Percentiles rank a stretch among this genome's conserved stretches.
phyloP scores from a whole-genome alignment of 2,113 vertebrate species.

The Thunnus maccoyii region DNA sequence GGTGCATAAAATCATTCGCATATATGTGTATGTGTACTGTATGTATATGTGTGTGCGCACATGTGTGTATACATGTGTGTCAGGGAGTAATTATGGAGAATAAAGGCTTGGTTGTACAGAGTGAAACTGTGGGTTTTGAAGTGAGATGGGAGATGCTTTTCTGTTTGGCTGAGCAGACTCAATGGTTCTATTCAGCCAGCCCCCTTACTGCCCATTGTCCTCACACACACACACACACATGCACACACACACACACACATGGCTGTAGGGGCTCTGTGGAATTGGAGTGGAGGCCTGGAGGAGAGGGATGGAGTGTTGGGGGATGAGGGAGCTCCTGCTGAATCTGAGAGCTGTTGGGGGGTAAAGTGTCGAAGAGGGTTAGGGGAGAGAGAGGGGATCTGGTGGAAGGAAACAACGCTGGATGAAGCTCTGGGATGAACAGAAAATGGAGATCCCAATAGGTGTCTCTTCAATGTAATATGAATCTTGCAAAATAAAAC shows the following conservation, averaged over 20 bases:
- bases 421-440: background rate
- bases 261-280: constrained; percentile 34
- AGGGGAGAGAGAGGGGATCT: constrained; percentile 6
- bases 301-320: constrained; percentile 37
- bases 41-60: constrained; percentile 16
- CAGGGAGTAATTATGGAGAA: constrained; percentile 81
- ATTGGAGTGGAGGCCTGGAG: constrained; percentile 53
- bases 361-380: constrained; percentile 18
- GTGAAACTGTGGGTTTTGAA: constrained; percentile 84
- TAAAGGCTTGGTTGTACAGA: constrained; percentile 85
- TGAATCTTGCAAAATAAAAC: background rate
- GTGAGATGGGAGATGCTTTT: constrained; percentile 87
- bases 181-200: constrained; percentile 84
- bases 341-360: constrained; percentile 43
- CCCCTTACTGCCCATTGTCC: constrained; percentile 83
- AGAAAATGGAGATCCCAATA: background rate
- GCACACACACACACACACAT: constrained; percentile 49
- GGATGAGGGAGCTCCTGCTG: constrained; percentile 41
- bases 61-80: constrained; percentile 65
- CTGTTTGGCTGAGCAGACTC: constrained; percentile 87
- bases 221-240: constrained; percentile 56
- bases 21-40: constrained; percentile 18
- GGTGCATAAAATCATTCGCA: background rate
- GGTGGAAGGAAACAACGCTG: background rate
- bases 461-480: background rate